Evolutionary conservation across 1,140 invertebrate genomes (phyloP).

Genomic region (Papilio polyxenes): DNA sequence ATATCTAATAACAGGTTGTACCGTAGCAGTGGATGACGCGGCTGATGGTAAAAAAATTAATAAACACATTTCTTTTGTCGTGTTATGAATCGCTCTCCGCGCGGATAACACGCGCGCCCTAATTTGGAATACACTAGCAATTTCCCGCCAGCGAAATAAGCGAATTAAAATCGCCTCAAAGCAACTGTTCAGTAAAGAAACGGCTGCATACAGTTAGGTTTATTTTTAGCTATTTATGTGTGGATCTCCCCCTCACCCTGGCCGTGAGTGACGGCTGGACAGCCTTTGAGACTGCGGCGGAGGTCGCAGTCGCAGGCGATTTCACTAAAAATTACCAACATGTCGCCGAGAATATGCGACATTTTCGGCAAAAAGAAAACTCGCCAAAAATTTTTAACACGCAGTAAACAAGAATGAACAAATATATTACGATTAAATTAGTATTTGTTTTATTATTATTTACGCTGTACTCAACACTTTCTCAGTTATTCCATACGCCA

Average conservation of each 20-base stretch:
- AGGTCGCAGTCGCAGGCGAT: constrained; percentile 43
- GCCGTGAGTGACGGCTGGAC: constrained; percentile 64
- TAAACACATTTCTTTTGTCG: not conserved
- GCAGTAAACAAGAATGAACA: not conserved
- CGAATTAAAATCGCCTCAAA: constrained; percentile 77
- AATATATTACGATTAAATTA: not conserved
- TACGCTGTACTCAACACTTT: not conserved
- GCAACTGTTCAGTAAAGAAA: constrained; percentile 71
- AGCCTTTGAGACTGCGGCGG: constrained; percentile 62
- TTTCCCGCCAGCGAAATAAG: constrained; percentile 71
- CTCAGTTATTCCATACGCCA: not conserved
- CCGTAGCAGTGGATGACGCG: no score
- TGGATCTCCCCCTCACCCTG: constrained; percentile 29
- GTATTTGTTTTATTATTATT: not conserved
- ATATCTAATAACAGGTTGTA: not conserved
- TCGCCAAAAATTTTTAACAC: not conserved
- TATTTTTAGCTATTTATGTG: constrained; percentile 69
- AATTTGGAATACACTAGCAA: constrained; percentile 70
- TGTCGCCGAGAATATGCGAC: not conserved
- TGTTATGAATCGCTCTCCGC: constrained; percentile 37
- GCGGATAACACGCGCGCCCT: constrained; percentile 43
- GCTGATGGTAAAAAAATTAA: not conserved
- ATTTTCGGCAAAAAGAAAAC: not conserved
- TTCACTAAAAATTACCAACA: constrained; percentile 39
- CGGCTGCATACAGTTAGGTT: constrained; percentile 62